Percentiles rank a stretch among this genome's conserved stretches.
phyloP scores from a whole-genome alignment of 2,888 invertebrate genomes.

The Chirona hameri region DNA sequence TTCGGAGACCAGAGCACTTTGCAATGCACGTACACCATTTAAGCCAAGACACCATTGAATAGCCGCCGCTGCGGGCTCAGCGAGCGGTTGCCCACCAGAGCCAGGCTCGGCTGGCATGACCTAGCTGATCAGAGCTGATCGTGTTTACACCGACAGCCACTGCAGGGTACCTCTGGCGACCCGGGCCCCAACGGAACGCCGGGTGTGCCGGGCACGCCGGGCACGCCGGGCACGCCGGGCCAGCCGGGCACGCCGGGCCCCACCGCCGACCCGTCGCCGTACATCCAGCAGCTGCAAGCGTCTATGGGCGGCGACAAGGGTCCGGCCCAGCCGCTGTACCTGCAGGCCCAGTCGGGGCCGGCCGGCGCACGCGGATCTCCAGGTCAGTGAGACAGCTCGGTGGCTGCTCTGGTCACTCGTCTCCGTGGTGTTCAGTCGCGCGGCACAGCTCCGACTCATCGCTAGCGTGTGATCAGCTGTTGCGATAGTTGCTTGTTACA shows the following conservation, averaged over 20 bases:
- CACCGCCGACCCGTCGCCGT: constrained; percentile 66
- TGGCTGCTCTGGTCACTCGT: too few relatives aligned
- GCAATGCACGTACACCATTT: too few relatives aligned
- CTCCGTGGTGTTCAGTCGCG: too few relatives aligned
- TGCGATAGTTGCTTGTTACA: too few relatives aligned
- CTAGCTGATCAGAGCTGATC: too few relatives aligned
- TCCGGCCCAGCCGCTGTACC: constrained; percentile 61
- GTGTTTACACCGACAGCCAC: not conserved
- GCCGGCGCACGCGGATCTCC: constrained; percentile 74
- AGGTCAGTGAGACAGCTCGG: constrained; percentile 50
- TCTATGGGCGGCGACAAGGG: constrained; percentile 70
- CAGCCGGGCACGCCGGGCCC: constrained; percentile 64
- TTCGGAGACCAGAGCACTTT: too few relatives aligned
- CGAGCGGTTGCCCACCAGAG: too few relatives aligned
- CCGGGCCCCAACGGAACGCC: constrained; percentile 61
- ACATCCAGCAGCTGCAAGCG: constrained; percentile 69
- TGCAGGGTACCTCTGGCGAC: constrained; percentile 49
- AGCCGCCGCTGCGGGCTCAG: too few relatives aligned
- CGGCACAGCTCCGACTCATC: too few relatives aligned
- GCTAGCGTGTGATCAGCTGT: too few relatives aligned
- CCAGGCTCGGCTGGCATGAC: too few relatives aligned
- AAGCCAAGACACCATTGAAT: too few relatives aligned
- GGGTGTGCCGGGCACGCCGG: constrained; percentile 57
- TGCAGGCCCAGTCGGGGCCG: constrained; percentile 75
- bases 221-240: constrained; percentile 50